A percentile compares a stretch with the other conserved stretches of the same genome.
Evolutionary conservation across 2,113 vertebrate species (phyloP).

Genomic region (Leptobrachium leishanense): DNA sequence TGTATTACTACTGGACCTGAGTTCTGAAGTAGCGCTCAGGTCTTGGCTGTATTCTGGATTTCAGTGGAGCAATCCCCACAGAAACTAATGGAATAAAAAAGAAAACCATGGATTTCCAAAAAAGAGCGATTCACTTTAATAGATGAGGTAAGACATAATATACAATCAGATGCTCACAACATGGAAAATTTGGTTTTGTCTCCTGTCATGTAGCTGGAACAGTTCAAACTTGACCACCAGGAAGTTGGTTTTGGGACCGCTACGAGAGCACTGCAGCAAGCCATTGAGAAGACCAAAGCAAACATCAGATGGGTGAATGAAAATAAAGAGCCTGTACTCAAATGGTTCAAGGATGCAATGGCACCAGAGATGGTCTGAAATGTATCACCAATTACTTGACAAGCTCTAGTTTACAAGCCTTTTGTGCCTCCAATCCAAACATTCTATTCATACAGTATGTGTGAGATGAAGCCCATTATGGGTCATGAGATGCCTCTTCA

Average conservation of each 20-base stretch:
- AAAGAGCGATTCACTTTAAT: no score
- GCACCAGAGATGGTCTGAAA: neutral
- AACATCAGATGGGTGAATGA: conserved; percentile 82
- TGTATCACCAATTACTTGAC: neutral
- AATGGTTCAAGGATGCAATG: conserved; percentile 66
- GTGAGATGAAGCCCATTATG: neutral
- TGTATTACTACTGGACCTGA: no score
- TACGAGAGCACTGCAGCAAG: conserved; percentile 75
- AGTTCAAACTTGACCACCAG: conserved; percentile 74
- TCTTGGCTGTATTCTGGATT: no score
- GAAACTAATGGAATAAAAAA: no score
- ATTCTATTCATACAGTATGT: no score
- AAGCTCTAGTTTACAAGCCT: conserved; percentile 7
- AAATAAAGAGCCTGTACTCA: conserved; percentile 61
- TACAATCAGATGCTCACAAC: no score
- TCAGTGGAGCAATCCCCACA: no score
- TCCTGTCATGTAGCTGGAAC: conserved; percentile 69
- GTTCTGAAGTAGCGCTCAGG: no score
- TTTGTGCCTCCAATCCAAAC: neutral
- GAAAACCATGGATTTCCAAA: no score
- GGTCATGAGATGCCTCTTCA: no score
- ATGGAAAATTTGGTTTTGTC: no score
- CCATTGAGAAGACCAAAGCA: conserved; percentile 73
- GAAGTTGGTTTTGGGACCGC: conserved; percentile 67
- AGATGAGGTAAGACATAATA: no score